Evolutionary conservation across 2,797 vertebrate species (phyloP).

Genomic region (Naso thynnoides): DNA sequence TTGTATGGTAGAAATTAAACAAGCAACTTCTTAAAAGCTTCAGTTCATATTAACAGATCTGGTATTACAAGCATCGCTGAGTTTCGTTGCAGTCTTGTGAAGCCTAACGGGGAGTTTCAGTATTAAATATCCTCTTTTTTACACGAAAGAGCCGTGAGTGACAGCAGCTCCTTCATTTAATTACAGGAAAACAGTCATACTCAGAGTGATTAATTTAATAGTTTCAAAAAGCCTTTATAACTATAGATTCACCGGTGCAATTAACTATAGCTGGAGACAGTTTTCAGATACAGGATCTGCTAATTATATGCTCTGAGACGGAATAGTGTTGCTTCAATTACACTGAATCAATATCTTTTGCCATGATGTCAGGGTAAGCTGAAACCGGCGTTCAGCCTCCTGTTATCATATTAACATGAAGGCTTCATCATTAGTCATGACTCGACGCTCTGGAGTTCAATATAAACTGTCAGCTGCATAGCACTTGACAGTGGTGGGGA

Average conservation of each 20-base stretch:
- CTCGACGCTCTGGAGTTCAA: conserved; percentile 45
- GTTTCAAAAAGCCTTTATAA: conserved; percentile 46
- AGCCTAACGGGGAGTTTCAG: not conserved
- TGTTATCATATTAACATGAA: conserved; percentile 78
- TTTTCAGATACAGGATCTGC: conserved; percentile 76
- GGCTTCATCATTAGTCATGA: conserved; percentile 73
- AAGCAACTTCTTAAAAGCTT: conserved; percentile 3
- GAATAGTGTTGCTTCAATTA: conserved; percentile 75
- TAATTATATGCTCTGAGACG: conserved; percentile 75
- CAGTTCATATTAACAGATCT: conserved; percentile 7
- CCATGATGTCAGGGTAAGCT: conserved; percentile 75
- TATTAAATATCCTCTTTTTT: conserved; percentile 17
- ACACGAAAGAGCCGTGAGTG: not conserved
- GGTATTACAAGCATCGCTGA: conserved; percentile 11
- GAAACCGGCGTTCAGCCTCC: conserved; percentile 66
- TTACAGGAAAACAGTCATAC: conserved; percentile 21
- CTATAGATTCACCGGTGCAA: conserved; percentile 47
- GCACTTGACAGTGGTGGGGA: conserved; percentile 34
- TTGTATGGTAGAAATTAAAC: conserved; percentile 1
- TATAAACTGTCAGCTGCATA: conserved; percentile 45
- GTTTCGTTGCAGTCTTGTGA: not conserved
- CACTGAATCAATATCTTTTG: conserved; percentile 72
- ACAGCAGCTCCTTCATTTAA: conserved; percentile 26
- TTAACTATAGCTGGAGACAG: conserved; percentile 65
- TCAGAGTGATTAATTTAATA: conserved; percentile 43